Evolutionary conservation across 2,113 vertebrate species (phyloP).

Genomic region (Podocnemis expansa): DNA sequence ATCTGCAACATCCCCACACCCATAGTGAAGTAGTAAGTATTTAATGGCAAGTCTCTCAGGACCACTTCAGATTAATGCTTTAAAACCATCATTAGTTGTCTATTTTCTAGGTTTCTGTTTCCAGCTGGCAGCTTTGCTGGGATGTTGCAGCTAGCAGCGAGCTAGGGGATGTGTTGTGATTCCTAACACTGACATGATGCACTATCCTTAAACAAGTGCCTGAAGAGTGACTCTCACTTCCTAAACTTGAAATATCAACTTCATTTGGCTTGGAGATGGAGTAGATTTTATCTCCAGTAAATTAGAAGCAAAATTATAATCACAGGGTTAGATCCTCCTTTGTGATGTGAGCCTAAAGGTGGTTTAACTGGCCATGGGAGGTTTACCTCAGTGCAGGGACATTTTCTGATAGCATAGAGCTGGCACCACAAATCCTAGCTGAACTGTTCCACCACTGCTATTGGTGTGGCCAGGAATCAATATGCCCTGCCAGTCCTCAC

Average conservation of each 20-base stretch:
- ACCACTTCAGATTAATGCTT: not conserved
- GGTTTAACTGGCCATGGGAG: not conserved
- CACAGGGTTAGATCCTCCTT: not conserved
- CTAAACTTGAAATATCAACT: not conserved
- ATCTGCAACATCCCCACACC: not conserved
- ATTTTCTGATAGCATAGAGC: not conserved
- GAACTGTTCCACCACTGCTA: not conserved
- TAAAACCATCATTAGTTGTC: not conserved
- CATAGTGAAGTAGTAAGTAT: not conserved
- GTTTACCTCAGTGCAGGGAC: not conserved
- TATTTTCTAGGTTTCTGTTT: not conserved
- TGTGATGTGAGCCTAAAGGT: not conserved
- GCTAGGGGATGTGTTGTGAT: not conserved
- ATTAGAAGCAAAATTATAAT: not conserved
- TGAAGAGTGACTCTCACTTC: not conserved
- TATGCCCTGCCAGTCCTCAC: not conserved
- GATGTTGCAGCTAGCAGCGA: not conserved
- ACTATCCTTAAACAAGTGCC: not conserved
- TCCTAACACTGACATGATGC: not conserved
- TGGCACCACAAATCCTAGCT: not conserved
- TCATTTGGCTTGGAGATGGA: not conserved
- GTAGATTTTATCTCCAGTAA: not conserved
- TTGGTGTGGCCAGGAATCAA: not conserved
- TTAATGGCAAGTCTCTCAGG: rapidly evolving
- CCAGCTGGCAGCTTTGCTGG: not conserved